phyloP scores from a whole-genome alignment of 53 echinoderm and acorn worm genomes.

The Echinarachnius parma region DNA sequence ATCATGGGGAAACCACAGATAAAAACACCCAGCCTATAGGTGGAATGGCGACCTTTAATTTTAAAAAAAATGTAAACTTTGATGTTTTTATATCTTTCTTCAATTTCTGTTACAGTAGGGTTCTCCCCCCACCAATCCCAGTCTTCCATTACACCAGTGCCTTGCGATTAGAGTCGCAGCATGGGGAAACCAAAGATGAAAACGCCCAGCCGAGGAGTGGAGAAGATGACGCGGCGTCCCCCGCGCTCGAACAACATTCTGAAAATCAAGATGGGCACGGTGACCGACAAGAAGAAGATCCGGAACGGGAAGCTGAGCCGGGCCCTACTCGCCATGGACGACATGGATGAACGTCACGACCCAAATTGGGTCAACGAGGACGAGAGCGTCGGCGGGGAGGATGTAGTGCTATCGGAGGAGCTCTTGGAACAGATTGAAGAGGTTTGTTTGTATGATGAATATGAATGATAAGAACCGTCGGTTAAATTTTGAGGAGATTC shows the following conservation, averaged over 20 bases:
- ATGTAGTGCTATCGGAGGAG: slow-evolving; percentile 16
- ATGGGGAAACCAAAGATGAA: slow-evolving; percentile 40
- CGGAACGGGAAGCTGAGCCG: slow-evolving; percentile 32
- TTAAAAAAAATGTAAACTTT: not conserved
- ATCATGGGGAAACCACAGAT: slow-evolving; percentile 37
- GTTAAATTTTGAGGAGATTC: too few species aligned
- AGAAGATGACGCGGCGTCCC: slow-evolving; percentile 20
- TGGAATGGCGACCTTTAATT: too few species aligned
- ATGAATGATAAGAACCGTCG: too few species aligned
- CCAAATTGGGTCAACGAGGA: not conserved
- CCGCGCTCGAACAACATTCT: slow-evolving; percentile 17
- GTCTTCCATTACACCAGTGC: too few species aligned
- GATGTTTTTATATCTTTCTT: not conserved
- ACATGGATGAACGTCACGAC: not conserved
- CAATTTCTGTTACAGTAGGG: not conserved
- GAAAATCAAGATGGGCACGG: slow-evolving; percentile 34
- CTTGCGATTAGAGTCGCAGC: too few species aligned
- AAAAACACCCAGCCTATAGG: not conserved
- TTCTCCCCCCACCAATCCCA: too few species aligned
- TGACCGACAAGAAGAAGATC: slow-evolving; percentile 7
- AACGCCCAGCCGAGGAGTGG: not conserved
- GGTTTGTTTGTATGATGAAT: too few species aligned
- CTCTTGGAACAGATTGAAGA: slow-evolving; percentile 38
- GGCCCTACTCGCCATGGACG: slow-evolving; percentile 28
- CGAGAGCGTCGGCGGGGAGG: not conserved